Percentiles rank a stretch among this genome's conserved stretches.
phyloP scores from a whole-genome alignment of 2,888 invertebrate genomes.

The Lepidocyrtinus sp. region DNA sequence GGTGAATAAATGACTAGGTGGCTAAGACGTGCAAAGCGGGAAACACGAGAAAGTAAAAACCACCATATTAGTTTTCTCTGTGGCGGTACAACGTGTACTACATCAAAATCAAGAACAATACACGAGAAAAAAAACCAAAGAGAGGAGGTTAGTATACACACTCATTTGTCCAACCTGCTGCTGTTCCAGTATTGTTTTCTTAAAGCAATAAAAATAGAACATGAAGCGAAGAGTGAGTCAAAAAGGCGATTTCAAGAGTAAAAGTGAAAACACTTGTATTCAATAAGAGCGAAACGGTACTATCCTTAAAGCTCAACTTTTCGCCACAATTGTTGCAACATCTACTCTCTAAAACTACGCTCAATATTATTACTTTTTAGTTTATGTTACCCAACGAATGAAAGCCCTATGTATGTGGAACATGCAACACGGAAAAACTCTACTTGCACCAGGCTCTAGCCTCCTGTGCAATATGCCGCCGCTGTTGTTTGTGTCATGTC shows the following conservation, averaged over 20 bases:
- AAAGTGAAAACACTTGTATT: conserved; percentile 5
- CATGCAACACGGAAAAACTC: conserved; percentile 8
- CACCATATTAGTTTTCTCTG: conserved; percentile 12
- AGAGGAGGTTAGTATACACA: too few species aligned
- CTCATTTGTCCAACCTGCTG: too few species aligned
- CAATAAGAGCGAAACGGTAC: not conserved
- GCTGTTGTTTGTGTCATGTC: conserved; percentile 54
- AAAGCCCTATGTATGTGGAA: not conserved
- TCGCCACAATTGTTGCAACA: conserved; percentile 10
- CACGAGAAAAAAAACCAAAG: conserved; percentile 1
- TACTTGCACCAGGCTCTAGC: not conserved
- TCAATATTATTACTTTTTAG: conserved; percentile 11
- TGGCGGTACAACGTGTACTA: conserved; percentile 6
- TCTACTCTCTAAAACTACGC: not conserved
- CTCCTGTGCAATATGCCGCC: conserved; percentile 19
- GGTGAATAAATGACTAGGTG: conserved; percentile 7
- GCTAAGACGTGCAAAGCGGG: conserved; percentile 8
- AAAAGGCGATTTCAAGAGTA: not conserved
- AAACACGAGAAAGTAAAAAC: conserved; percentile 6
- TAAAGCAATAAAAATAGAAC: conserved; percentile 15
- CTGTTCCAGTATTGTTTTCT: too few species aligned
- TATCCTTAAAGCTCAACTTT: not conserved
- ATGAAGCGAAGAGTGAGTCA: conserved; percentile 7
- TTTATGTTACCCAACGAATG: not conserved
- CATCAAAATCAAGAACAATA: conserved; percentile 17